Percentiles rank a stretch among this genome's conserved stretches.
phyloP scores from a whole-genome alignment of 2,113 vertebrate species.

The Myxocyprinus asiaticus region DNA sequence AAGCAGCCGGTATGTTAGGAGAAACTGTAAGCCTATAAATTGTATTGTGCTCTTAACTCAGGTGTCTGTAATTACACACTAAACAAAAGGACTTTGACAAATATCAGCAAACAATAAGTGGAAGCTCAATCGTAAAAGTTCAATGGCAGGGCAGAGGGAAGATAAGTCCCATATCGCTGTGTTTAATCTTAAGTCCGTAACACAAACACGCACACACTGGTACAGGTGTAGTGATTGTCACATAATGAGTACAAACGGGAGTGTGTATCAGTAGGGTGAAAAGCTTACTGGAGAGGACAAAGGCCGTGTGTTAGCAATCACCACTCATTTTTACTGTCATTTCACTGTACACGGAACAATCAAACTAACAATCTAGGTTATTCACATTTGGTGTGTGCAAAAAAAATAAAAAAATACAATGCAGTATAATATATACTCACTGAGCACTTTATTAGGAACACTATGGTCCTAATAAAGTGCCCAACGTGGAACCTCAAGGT shows the following conservation, averaged over 20 bases:
- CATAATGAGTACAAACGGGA: slow-evolving; percentile 9
- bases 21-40: neutral
- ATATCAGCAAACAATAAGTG: neutral
- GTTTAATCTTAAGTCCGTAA: slow-evolving; percentile 19
- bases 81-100: slow-evolving; percentile 22
- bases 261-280: neutral
- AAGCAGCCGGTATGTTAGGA: neutral
- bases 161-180: slow-evolving; percentile 20
- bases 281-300: slow-evolving; percentile 16
- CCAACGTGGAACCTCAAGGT: too few relatives aligned
- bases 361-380: neutral
- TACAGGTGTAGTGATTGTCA: slow-evolving; percentile 22
- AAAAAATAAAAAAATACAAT: too few relatives aligned
- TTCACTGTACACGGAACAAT: neutral
- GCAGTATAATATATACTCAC: too few relatives aligned
- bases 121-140: neutral
- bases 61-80: neutral
- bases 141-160: slow-evolving; percentile 1
- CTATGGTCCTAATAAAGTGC: too few relatives aligned
- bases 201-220: neutral
- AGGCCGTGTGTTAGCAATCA: neutral
- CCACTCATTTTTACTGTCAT: neutral
- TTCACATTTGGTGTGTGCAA: too few relatives aligned
- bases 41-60: neutral
- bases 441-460: too few relatives aligned